Evolutionary conservation across 2,888 invertebrate genomes (phyloP), one percentile per base, ranked within the genome.

Genomic region (Pyrocoelia pectoralis): DNA sequence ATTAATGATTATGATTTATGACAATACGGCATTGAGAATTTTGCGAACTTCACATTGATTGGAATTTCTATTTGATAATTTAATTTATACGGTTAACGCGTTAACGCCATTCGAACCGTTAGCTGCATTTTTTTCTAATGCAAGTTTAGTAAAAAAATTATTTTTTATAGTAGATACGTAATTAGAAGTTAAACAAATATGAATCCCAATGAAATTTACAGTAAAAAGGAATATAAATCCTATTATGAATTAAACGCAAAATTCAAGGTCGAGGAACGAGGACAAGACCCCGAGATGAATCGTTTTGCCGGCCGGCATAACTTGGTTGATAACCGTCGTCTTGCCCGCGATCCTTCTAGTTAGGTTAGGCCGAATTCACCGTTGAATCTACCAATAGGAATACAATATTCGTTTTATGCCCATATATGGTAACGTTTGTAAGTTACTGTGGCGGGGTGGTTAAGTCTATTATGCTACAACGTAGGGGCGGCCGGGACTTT

Each of bases 341-440:
- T 71, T 71, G 70, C 73, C 67, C 68, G 66, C 71, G 68, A 70
- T 68, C 68, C 69, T 73, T 73, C 73, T 64, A 74, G 78, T 78
- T 79, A 77, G 78, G 79, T 79, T 78, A 78, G 78, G 77, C 72
- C 76, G 72, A 73, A 74, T 73, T 73, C 73, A 72, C 70, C 67
- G 66, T 66, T 59, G 62, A 62, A 63, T 79, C 83, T 77, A 83
- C 90, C 91, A 91, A 91, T 91, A 85, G 83, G 80, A 82, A 79
- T 73, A 76, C 85, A 78, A 82, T 79, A 84, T 86, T 86, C 86
- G 86, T 87, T 88, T 86, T 87, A 89, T 90, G 89, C 87, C 91
- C 90, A 89, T 90, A 90, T 90, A 90, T 88, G 91, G 91, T 88
- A 87, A 88, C 85, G 85, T 86, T 78, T 85, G 85, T 87, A 84